Conservation (phyloP, 2,113 vertebrate species). For the Thomomys bottae region DNA sequence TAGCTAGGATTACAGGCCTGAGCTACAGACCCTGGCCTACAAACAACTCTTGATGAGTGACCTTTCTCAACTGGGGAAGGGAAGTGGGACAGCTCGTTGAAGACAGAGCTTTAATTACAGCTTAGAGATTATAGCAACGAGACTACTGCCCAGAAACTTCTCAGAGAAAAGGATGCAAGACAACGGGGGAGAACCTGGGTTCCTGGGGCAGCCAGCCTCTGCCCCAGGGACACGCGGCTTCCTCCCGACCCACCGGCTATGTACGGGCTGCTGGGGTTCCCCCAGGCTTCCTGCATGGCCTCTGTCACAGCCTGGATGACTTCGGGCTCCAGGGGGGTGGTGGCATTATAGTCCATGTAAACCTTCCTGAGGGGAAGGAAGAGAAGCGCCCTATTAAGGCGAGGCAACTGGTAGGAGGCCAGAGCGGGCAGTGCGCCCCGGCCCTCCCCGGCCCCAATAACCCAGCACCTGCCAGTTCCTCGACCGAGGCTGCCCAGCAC, state of each 20-base stretch:
- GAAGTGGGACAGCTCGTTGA: background rate
- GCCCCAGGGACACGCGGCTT: rapidly evolving
- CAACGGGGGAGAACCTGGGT: no score
- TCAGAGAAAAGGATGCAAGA: background rate
- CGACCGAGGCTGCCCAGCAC: no score
- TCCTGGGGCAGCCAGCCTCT: background rate
- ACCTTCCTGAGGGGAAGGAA: conserved; percentile 79
- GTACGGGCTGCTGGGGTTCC: conserved; percentile 95
- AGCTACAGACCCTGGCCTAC: no score
- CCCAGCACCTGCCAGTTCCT: no score
- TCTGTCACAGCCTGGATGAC: conserved; percentile 86
- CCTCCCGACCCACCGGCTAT: conserved; percentile 85
- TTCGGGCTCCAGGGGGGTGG: conserved; percentile 91
- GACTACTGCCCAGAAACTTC: background rate
- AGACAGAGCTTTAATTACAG: background rate
- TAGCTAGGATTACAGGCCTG: no score
- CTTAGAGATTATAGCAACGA: background rate
- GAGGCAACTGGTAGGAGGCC: rapidly evolving
- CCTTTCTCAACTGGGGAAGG: background rate
- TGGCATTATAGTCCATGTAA: conserved; percentile 97
- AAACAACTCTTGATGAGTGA: background rate
- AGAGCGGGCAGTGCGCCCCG: no score
- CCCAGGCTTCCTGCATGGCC: conserved; percentile 93
- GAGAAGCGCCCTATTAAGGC: no score
- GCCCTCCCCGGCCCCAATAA: no score